phyloP scores from a whole-genome alignment of 2,113 vertebrate species.

The Amazona guildingii region DNA sequence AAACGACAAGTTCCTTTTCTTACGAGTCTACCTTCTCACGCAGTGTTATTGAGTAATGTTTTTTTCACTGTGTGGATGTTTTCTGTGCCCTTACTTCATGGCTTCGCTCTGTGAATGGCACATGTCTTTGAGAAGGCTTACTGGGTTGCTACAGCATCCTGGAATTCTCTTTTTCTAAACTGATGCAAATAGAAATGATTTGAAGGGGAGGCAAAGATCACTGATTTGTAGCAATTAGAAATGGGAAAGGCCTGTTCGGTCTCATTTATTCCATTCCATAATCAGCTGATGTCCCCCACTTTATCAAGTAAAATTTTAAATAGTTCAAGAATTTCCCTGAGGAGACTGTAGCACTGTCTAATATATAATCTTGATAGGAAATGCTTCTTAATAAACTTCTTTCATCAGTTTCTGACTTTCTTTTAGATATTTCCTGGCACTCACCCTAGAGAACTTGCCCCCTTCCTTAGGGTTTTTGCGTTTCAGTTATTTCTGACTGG shows the following conservation, averaged over 20 bases:
- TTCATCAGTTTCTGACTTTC: not conserved
- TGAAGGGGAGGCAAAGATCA: conserved; percentile 20
- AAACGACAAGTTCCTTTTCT: not conserved
- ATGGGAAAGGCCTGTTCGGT: not conserved
- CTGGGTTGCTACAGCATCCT: not conserved
- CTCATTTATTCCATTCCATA: not conserved
- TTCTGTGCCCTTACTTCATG: not conserved
- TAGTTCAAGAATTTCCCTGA: conserved; percentile 3
- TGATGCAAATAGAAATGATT: conserved; percentile 32
- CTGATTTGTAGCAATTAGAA: conserved; percentile 42
- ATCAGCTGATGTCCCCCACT: not conserved
- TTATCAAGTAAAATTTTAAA: conserved; percentile 17
- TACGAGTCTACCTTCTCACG: not conserved
- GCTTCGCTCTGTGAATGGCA: not conserved
- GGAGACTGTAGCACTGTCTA: not conserved
- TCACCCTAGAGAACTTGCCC: not conserved
- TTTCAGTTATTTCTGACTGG: not conserved
- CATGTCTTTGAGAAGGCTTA: not conserved
- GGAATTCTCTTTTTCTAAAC: conserved; percentile 23
- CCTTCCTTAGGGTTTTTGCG: not conserved
- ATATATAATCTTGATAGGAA: not conserved
- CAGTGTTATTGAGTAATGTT: conserved; percentile 5
- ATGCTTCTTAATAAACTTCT: not conserved
- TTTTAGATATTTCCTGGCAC: not conserved
- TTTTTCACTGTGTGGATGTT: not conserved